Evolutionary conservation across 1,140 invertebrate genomes (phyloP), one percentile per base, ranked within the genome.

Genomic region (Andrena cerasifolii): DNA sequence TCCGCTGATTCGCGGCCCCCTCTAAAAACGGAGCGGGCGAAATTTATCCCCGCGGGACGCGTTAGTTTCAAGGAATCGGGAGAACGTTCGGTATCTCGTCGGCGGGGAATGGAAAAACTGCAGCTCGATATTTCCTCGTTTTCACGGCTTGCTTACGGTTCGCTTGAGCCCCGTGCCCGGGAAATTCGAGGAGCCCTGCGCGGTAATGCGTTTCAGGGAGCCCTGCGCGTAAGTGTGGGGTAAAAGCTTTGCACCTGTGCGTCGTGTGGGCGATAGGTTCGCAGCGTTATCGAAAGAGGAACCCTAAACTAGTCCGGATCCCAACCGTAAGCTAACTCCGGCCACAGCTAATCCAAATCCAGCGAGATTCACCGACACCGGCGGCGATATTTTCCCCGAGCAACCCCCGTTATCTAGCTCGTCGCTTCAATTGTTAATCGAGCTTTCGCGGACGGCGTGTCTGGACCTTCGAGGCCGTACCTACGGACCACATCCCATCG

Each of bases 351-450:
- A 49, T 49, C 47, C 6, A 49, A 49, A 49, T 5, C 47, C 16
- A 49, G 14, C 5, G 14, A 47, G 36, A 45, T 58, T 71, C 67
- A 71, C 36, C 36, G 36, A 45, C 53, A 43, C 1, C 21, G 24
- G 16, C 8, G n/a, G 5, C 24, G 6, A n/a, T 58, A 33, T 0
- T 40, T 45, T 58, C 26, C 6, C 26, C 49, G 66, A 53, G 49
- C 54, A 14, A 53, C 5, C 21, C 14, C n/a, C 31, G 36, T 70
- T 73, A 47, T 62, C 33, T 47, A 45, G 54, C 28, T 67, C 45
- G 63, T 49, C 67, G 53, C 59, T 73, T 82, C 80, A 68, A 83
- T 82, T 66, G 73, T 76, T 68, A 70, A 82, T 82, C 56, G 49
- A 12, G n/a, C 51, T 36, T 51, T 71, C 45, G 61, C 53, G 47